Percentiles rank a stretch among this genome's conserved stretches.
phyloP scores from a whole-genome alignment of 2,888 invertebrate genomes.

The Drosophila sordidula region DNA sequence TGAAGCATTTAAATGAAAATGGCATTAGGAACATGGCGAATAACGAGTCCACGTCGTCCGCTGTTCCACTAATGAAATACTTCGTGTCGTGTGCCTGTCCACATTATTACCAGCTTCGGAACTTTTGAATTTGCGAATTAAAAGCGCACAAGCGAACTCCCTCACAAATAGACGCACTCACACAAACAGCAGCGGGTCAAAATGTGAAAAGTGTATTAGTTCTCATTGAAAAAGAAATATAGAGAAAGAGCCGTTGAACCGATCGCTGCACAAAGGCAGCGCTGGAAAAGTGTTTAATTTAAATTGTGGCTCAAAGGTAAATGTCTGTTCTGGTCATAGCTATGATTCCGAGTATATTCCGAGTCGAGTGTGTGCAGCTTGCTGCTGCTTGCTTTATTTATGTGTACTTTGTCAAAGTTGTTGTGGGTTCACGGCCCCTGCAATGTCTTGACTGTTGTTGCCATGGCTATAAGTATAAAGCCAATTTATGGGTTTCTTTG shows the following conservation, averaged over 20 bases:
- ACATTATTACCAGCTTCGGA: constrained; percentile 75
- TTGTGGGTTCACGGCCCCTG: constrained; percentile 1
- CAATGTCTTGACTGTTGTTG: constrained; percentile 34
- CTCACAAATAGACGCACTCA: constrained; percentile 7
- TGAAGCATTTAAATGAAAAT: constrained; percentile 41
- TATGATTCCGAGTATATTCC: not conserved
- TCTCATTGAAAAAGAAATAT: constrained; percentile 51
- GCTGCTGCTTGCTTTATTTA: constrained; percentile 38
- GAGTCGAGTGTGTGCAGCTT: constrained; percentile 9
- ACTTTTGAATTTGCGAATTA: constrained; percentile 66
- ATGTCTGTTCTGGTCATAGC: constrained; percentile 20
- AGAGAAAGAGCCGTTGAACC: constrained; percentile 1
- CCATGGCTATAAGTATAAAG: constrained; percentile 59
- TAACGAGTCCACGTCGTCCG: constrained; percentile 22
- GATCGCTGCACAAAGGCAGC: constrained; percentile 43
- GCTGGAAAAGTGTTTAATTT: constrained; percentile 60
- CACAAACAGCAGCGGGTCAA: constrained; percentile 20
- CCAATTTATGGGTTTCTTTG: constrained; percentile 64
- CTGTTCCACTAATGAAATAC: constrained; percentile 69
- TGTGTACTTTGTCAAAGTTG: constrained; percentile 26
- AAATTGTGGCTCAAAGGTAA: constrained; percentile 50
- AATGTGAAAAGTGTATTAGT: constrained; percentile 68
- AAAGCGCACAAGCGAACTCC: constrained; percentile 39
- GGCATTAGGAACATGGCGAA: constrained; percentile 29
- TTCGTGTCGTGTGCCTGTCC: constrained; percentile 75